Base-by-base conservation (phyloP, 2,888 invertebrate species). In the Nycteola revayana region DNA sequence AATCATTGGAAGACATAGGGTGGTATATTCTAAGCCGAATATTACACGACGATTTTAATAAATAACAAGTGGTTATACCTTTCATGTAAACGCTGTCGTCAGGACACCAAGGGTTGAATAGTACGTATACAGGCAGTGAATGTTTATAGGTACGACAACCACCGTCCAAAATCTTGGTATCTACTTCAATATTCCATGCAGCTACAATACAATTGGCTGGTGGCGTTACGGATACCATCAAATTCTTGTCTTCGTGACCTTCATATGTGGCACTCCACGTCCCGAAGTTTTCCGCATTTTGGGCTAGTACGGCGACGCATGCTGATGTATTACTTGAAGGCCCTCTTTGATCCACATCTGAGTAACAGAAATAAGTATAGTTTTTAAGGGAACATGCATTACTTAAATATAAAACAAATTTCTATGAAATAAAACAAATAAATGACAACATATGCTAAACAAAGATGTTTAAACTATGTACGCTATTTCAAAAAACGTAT, bases 51-150 rank as follows among this genome's bases (percentile, higher is more conserved):
- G n/a, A n/a, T n/a, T n/a, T n/a, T n/a, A n/a, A n/a, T n/a, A n/a
- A n/a, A n/a, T n/a, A n/a, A n/a, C n/a, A n/a, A n/a, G n/a, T n/a
- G n/a, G n/a, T n/a, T n/a, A n/a, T n/a, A 95, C 95, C 93, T 90
- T 90, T 90, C 84, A 92, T 74, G 50, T 90, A 91, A 5, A 92
- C 91, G 57, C 90, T 92, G 60, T 94, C 94, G 29, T 90, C 90
- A 20, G 89, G 79, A 68, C 95, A 94, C 98, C 98, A 98, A 0
- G 97, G 95, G 82, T 98, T 98, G 69, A 95, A 98, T 1, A 98
- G 90, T 1, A 98, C 79, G 66, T 94, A 96, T 47, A 97, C 91
- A 8, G 93, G 92, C 33, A 93, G 91, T 2, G 94, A 92, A 67
- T 95, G 92, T n/a, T 93, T 92, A 74, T 93, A 95, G 49, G 94